phyloP scores from a whole-genome alignment of 2,113 vertebrate genomes.

The Cricetomys ansorgei region DNA sequence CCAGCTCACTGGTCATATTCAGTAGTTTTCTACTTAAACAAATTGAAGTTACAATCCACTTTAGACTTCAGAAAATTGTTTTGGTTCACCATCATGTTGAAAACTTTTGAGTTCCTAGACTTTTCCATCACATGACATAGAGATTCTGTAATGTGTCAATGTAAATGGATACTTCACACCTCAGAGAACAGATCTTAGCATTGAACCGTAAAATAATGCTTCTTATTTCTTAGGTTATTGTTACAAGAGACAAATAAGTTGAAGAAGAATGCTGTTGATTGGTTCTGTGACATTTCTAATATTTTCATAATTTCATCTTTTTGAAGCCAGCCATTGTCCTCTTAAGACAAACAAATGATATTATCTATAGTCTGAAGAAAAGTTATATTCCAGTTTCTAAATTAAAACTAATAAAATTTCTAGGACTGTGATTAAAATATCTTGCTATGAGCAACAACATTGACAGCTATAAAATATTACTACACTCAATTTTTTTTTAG shows the following conservation, averaged over 20 bases:
- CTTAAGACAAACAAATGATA: conserved; percentile 47
- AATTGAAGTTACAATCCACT: background rate
- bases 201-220: background rate
- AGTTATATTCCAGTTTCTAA: background rate
- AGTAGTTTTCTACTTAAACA: conserved; percentile 23
- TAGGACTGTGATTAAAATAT: conserved; percentile 67
- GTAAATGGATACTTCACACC: background rate
- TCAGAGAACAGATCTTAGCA: background rate
- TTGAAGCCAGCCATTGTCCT: background rate
- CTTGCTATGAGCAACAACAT: conserved; percentile 23
- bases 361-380: background rate
- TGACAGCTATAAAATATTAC: conserved; percentile 64
- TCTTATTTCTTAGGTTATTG: background rate
- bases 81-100: background rate
- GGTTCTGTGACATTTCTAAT: background rate
- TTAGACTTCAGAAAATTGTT: background rate
- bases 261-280: background rate
- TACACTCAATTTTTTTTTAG: conserved; percentile 69
- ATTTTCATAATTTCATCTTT: conserved; percentile 35
- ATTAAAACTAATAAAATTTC: conserved; percentile 61
- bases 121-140: background rate
- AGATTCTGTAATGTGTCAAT: background rate
- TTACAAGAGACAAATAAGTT: background rate
- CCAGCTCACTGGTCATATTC: background rate
- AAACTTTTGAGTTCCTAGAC: background rate